Base-by-base conservation (phyloP, 2,888 invertebrate species). In the Pandemis heparana region DNA sequence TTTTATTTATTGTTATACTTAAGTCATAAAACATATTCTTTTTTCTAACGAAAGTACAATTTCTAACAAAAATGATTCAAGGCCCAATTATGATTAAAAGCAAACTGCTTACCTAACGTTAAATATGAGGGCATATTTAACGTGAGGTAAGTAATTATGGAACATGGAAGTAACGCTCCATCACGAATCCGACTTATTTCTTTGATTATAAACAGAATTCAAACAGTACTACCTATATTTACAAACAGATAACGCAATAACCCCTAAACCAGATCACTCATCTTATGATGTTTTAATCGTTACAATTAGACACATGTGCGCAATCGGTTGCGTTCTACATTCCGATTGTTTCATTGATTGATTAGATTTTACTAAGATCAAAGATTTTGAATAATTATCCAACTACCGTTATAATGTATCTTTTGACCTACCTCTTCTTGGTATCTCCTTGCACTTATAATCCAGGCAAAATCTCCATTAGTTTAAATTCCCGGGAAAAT, bases 321-420 rank as follows among this genome's bases (percentile, higher is more conserved):
- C 82, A 80, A 83, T 81, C 80, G 84, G 81, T 82, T 79, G 75
- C 70, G 72, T 79, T 81, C 76, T 70, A 70, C 79, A 79, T 80
- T 79, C 78, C 79, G 81, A 82, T 81, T 83, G 84, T 85, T 84
- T 82, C 81, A 84, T 80, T 82, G 82, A 82, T 41, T 82, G 84
- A 84, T 12, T 43, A 5, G 23, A 79, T 80, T 82, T 82, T 82
- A 81, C 78, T 85, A 87, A 87, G 87, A 87, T 84, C 83, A 84
- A 79, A 76, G 62, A 79, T 77, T 75, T 75, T 69, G 32, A 23
- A 53, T 41, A 51, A 65, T 8, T 7, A 53, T 18, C 3, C 1
- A 16, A 53, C 53, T 18, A 41, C 43, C 64, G 56, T 43, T 63
- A 46, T 38, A 59, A 14, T 64, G 18, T 23, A 51, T 64, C 41